These are phyloP conservation scores for Notothenia coriiceps DNA, from an alignment of 2,113 vertebrate genomes.

Conservation along the genomic window DNA sequence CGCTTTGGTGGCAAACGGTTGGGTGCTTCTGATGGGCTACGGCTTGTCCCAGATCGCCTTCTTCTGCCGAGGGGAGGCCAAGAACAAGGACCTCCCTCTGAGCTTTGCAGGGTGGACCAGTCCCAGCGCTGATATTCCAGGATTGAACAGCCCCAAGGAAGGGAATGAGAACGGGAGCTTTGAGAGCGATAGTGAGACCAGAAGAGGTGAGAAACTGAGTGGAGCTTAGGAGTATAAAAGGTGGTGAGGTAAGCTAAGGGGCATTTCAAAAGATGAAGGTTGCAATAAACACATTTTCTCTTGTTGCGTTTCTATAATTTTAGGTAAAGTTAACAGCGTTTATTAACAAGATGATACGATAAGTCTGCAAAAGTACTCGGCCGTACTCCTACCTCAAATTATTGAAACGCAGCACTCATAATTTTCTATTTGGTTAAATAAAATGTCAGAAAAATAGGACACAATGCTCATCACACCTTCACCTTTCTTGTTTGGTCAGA, in stretches of 20 bases:
- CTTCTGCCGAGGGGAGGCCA: conserved; percentile 78
- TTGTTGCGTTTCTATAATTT: too few relatives aligned
- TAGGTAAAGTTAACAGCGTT: too few relatives aligned
- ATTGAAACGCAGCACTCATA: too few relatives aligned
- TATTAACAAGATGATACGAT: too few relatives aligned
- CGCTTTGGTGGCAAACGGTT: conserved; percentile 90
- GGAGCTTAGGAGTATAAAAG: neutral
- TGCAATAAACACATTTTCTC: neutral
- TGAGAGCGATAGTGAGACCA: conserved; percentile 64
- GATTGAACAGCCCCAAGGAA: conserved; percentile 58
- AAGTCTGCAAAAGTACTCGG: too few relatives aligned
- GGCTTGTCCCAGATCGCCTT: conserved; percentile 85
- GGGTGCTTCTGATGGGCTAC: conserved; percentile 89
- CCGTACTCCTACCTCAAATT: too few relatives aligned
- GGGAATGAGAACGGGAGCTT: conserved; percentile 80
- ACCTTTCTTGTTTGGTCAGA: neutral
- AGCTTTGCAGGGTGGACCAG: conserved; percentile 81
- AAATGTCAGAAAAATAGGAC: neutral
- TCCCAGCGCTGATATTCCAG: conserved; percentile 53
- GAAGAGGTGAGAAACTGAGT: conserved; percentile 68
- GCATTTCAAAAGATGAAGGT: neutral
- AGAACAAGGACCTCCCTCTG: conserved; percentile 65
- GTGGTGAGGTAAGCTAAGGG: neutral
- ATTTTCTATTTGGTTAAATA: neutral
- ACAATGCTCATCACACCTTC: neutral